Percentiles rank a stretch among this genome's conserved stretches.
These are phyloP conservation scores for Gisinianus flammeolus DNA, from an alignment of 2,888 invertebrate species.

Conservation along the genomic window DNA sequence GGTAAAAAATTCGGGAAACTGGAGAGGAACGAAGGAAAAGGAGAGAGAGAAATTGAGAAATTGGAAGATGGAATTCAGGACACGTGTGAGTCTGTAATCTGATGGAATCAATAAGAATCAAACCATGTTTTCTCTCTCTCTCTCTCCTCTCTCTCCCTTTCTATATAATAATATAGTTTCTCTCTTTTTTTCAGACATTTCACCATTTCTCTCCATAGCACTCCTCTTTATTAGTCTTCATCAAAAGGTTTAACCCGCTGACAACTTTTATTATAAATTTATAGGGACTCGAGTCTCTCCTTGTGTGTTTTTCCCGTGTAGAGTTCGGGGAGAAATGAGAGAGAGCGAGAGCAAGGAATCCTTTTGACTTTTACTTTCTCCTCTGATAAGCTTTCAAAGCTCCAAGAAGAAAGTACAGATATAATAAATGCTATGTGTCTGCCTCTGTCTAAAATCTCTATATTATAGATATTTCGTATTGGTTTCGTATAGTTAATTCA, in stretches of 20 bases:
- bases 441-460: no score
- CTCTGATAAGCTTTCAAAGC: no score
- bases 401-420: no score
- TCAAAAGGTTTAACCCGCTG: slow-evolving; percentile 2
- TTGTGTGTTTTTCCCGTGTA: no score
- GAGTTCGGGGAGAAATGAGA: no score
- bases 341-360: no score
- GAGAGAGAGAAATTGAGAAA: background rate
- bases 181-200: background rate
- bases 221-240: slow-evolving; percentile 11
- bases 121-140: background rate
- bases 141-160: background rate
- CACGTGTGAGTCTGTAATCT: slow-evolving; percentile 11
- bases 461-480: no score
- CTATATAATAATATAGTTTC: background rate
- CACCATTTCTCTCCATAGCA: background rate
- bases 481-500: no score
- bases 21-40: background rate
- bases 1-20: no score
- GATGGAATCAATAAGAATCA: slow-evolving; percentile 27
- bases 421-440: no score
- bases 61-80: slow-evolving; percentile 6
- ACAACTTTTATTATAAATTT: background rate
- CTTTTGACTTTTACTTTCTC: no score
- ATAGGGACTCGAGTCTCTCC: background rate